A percentile compares a stretch with the other conserved stretches of the same genome.
Conservation (phyloP, 2,113 vertebrate species). For the Hippocampus zosterae region DNA sequence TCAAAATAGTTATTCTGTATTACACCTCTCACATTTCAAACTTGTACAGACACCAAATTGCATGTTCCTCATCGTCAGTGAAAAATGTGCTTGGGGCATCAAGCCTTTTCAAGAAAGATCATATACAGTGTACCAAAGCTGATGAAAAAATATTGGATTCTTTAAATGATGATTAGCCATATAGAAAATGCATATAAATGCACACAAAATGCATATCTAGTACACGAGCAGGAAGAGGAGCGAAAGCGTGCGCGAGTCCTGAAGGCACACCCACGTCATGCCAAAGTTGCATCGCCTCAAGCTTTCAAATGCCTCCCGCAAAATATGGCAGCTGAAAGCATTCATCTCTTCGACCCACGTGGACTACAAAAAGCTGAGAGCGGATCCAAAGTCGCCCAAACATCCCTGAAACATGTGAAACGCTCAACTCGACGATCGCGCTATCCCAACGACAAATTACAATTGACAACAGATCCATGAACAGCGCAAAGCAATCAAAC, state of each 20-base stretch:
- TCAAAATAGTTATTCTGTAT: slow-evolving; percentile 63
- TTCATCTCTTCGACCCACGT: background rate
- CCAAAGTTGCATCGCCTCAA: slow-evolving; percentile 44
- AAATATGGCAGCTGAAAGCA: slow-evolving; percentile 34
- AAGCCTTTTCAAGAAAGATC: slow-evolving; percentile 50
- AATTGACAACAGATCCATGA: background rate
- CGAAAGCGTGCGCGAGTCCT: slow-evolving; percentile 26
- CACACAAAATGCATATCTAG: slow-evolving; percentile 49
- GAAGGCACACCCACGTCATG: slow-evolving; percentile 23
- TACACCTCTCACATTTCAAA: slow-evolving; percentile 53
- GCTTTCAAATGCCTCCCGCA: slow-evolving; percentile 31
- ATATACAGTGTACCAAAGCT: slow-evolving; percentile 65
- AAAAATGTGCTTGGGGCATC: slow-evolving; percentile 56
- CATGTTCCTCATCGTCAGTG: slow-evolving; percentile 45
- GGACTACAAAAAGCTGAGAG: slow-evolving; percentile 27
- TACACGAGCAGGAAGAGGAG: slow-evolving; percentile 30
- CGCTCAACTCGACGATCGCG: background rate
- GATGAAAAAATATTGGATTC: slow-evolving; percentile 50
- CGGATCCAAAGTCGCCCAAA: slow-evolving; percentile 15
- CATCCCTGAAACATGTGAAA: slow-evolving; percentile 4
- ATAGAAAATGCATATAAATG: slow-evolving; percentile 41
- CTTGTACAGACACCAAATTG: slow-evolving; percentile 50
- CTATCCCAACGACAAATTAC: background rate
- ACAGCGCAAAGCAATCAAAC: background rate
- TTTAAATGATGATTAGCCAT: slow-evolving; percentile 34